A percentile compares a stretch with the other conserved stretches of the same genome.
Conservation (phyloP, 23 tunicate species). For the Trididemnum clinides region DNA sequence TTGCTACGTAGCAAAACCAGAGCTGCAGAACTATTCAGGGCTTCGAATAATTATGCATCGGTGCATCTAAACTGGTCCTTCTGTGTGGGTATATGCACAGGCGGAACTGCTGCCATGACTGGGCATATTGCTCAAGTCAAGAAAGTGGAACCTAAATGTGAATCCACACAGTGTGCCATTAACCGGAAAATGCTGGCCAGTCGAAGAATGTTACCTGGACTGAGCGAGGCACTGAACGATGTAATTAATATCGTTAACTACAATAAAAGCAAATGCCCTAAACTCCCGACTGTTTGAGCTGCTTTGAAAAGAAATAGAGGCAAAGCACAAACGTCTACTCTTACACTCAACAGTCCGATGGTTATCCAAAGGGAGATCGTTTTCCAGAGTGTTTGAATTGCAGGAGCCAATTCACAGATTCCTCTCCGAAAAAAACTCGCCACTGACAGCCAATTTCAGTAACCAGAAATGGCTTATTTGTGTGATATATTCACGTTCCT, state of each 20-base stretch:
- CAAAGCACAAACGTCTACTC: constrained; percentile 36
- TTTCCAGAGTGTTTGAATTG: constrained; percentile 29
- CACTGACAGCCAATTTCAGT: no score
- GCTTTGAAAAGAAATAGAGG: constrained; percentile 37
- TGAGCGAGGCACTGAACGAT: constrained; percentile 32
- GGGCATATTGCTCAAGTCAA: constrained; percentile 51
- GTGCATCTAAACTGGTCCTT: constrained; percentile 33
- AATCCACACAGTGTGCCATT: constrained; percentile 41
- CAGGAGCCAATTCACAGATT: constrained; percentile 31
- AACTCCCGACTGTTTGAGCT: constrained; percentile 71
- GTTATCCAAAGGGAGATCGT: constrained; percentile 11
- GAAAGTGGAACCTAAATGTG: constrained; percentile 10
- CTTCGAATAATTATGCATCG: constrained; percentile 2
- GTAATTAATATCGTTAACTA: constrained; percentile 47
- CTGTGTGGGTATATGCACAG: constrained; percentile 70
- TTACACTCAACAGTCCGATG: constrained; percentile 27
- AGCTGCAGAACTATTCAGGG: constrained; percentile 45
- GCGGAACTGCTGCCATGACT: constrained; percentile 40
- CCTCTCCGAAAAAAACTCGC: constrained; percentile 23
- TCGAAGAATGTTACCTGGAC: constrained; percentile 30
- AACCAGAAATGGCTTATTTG: no score
- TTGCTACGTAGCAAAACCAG: constrained; percentile 36
- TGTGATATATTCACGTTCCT: no score
- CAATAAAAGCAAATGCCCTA: constrained; percentile 23
- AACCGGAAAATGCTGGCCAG: constrained; percentile 59